Evolutionary conservation across 2,113 vertebrate species (phyloP).

Genomic region (Petaurus breviceps): DNA sequence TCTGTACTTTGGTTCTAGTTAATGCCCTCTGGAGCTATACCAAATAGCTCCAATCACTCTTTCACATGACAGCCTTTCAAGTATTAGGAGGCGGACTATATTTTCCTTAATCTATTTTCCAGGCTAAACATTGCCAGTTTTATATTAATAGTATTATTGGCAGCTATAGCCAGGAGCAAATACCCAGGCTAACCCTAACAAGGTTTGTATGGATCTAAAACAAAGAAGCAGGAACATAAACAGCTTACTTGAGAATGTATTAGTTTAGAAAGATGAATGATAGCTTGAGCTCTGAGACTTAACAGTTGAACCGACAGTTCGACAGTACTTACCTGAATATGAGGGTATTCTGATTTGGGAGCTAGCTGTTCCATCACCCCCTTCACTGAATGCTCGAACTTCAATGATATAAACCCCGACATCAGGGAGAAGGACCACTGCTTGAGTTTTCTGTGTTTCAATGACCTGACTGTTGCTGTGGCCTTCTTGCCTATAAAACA

Average conservation of each 20-base stretch:
- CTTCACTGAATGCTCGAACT: slow-evolving; percentile 93
- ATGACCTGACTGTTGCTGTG: slow-evolving; percentile 92
- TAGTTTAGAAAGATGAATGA: neutral
- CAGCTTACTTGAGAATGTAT: neutral
- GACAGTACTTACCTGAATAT: slow-evolving; percentile 88
- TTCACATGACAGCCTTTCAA: neutral
- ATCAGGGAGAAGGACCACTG: slow-evolving; percentile 91
- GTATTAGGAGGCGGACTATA: neutral
- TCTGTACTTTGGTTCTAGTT: neutral
- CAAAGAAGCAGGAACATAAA: neutral
- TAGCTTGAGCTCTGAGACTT: neutral
- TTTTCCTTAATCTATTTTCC: neutral
- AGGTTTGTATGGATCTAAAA: neutral
- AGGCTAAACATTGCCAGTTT: neutral
- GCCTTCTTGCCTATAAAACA: slow-evolving; percentile 94
- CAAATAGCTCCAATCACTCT: neutral
- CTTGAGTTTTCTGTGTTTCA: slow-evolving; percentile 94
- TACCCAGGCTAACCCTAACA: neutral
- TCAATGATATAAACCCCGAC: slow-evolving; percentile 96
- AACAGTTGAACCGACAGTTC: neutral
- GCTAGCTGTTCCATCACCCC: slow-evolving; percentile 92
- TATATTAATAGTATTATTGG: neutral
- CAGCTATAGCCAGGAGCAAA: neutral
- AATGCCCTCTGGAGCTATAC: neutral
- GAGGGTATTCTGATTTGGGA: slow-evolving; percentile 94